A percentile compares a stretch with the other conserved stretches of the same genome.
phyloP scores from a whole-genome alignment of 2,113 vertebrate species.

The Coreoperca whiteheadi region DNA sequence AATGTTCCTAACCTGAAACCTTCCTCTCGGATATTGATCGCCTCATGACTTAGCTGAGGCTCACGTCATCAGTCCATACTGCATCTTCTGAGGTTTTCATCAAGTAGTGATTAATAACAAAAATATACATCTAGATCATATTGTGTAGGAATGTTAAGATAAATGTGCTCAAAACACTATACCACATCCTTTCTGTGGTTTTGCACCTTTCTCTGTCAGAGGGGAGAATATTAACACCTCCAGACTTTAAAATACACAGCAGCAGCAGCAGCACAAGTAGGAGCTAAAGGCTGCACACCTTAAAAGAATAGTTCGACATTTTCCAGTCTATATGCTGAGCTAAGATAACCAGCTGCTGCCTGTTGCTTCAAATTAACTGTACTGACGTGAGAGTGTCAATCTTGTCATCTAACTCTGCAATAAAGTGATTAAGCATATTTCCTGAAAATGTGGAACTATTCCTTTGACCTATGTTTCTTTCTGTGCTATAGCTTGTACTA shows the following conservation, averaged over 20 bases:
- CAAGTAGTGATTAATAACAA: slow-evolving; percentile 56
- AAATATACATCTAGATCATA: slow-evolving; percentile 70
- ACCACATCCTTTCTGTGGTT: slow-evolving; percentile 57
- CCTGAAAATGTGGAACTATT: slow-evolving; percentile 21
- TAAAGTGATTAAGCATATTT: background rate
- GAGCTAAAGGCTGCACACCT: slow-evolving; percentile 15
- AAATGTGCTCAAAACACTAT: slow-evolving; percentile 54
- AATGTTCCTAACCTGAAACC: slow-evolving; percentile 16
- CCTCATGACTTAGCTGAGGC: slow-evolving; percentile 12
- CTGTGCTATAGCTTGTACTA: slow-evolving; percentile 34
- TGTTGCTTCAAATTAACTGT: background rate
- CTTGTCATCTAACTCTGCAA: background rate
- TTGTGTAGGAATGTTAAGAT: slow-evolving; percentile 52
- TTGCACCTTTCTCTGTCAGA: slow-evolving; percentile 52
- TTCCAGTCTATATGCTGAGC: slow-evolving; percentile 1
- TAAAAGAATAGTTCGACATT: slow-evolving; percentile 25
- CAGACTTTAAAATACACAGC: slow-evolving; percentile 40
- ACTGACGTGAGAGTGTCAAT: background rate
- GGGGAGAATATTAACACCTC: slow-evolving; percentile 37
- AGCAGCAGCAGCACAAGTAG: slow-evolving; percentile 51
- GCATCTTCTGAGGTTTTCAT: slow-evolving; percentile 61
- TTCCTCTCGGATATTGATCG: background rate
- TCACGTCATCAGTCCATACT: slow-evolving; percentile 36
- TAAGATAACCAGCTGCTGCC: slow-evolving; percentile 5
- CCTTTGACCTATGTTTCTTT: slow-evolving; percentile 8